phyloP scores from a whole-genome alignment of 2,888 invertebrate species.

The Gryllus longicercus region DNA sequence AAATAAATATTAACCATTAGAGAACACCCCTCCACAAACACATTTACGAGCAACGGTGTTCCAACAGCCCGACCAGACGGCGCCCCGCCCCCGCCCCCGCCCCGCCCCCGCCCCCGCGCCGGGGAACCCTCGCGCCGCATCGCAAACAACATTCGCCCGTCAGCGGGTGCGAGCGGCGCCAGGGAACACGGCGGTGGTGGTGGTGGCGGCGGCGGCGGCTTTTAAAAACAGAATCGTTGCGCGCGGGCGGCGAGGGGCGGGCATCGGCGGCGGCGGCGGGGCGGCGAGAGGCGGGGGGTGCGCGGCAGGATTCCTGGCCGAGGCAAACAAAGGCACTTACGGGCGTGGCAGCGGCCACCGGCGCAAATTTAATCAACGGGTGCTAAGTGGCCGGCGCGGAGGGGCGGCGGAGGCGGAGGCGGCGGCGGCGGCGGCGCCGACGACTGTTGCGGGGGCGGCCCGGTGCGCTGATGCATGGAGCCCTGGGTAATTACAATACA shows the following conservation, averaged over 20 bases:
- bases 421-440: not conserved
- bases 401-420: not conserved
- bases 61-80: too few species aligned
- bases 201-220: not conserved
- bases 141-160: not conserved
- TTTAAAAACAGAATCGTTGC: not conserved
- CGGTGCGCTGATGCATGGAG: not conserved
- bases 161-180: not conserved
- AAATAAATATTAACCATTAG: too few species aligned
- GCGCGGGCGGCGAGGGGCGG: not conserved
- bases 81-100: too few species aligned
- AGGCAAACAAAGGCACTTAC: slow-evolving; percentile 9
- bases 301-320: not conserved
- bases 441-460: slow-evolving; percentile 1
- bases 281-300: not conserved
- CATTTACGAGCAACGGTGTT: too few species aligned
- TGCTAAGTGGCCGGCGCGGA: not conserved
- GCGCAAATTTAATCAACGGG: slow-evolving; percentile 17
- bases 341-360: not conserved
- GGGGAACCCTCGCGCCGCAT: too few species aligned
- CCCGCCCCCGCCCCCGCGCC: too few species aligned
- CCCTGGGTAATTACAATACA: slow-evolving; percentile 17
- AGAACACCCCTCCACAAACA: too few species aligned
- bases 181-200: not conserved
- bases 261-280: not conserved